These are phyloP conservation scores for Sander lucioperca DNA, from an alignment of 2,113 vertebrate genomes.

Conservation along the genomic window DNA sequence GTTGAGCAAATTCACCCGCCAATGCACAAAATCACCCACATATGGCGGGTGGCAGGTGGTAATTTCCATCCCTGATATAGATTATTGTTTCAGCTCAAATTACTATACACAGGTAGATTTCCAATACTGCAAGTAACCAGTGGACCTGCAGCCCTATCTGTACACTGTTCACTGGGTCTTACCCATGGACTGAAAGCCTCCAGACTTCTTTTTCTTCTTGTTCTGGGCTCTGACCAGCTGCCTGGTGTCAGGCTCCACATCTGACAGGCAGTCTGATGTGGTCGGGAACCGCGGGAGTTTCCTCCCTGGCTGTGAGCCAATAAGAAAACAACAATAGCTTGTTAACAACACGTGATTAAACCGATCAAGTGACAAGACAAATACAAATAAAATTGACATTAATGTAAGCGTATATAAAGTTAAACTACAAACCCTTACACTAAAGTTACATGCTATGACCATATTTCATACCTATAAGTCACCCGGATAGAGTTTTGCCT, in stretches of 20 bases:
- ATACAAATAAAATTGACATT: too few relatives aligned
- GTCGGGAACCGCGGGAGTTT: conserved; percentile 85
- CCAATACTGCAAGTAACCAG: background rate
- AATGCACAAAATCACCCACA: too few relatives aligned
- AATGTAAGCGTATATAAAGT: too few relatives aligned
- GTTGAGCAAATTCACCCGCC: too few relatives aligned
- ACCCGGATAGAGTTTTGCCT: too few relatives aligned
- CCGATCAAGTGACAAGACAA: too few relatives aligned
- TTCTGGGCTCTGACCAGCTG: conserved; percentile 94
- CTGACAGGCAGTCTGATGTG: conserved; percentile 82
- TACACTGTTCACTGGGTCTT: conserved; percentile 14
- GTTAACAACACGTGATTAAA: background rate
- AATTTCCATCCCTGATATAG: too few relatives aligned
- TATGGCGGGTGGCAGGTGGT: too few relatives aligned
- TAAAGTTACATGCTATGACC: too few relatives aligned
- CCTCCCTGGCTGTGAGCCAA: conserved; percentile 62
- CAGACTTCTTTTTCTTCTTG: conserved; percentile 98
- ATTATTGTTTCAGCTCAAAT: background rate
- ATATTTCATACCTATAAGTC: too few relatives aligned
- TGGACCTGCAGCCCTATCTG: background rate
- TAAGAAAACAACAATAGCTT: background rate
- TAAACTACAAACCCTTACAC: too few relatives aligned
- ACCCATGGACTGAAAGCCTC: conserved; percentile 99
- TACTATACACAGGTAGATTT: background rate
- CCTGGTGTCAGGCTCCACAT: conserved; percentile 90